phyloP scores from a whole-genome alignment of 2,113 vertebrate species.

The Cricetomys ansorgei region DNA sequence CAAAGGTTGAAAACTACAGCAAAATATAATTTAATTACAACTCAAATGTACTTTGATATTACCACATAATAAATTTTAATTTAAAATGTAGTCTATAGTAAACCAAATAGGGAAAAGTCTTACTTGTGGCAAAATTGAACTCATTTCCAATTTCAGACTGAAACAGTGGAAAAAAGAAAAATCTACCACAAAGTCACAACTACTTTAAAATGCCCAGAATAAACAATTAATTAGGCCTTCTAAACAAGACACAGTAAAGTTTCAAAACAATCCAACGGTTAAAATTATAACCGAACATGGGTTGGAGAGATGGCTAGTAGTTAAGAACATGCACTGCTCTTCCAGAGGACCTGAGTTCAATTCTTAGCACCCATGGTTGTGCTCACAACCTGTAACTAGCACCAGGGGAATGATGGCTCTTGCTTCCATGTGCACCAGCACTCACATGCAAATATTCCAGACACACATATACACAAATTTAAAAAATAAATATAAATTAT shows the following conservation, averaged over 20 bases:
- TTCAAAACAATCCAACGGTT: slow-evolving; percentile 35
- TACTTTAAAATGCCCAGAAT: slow-evolving; percentile 3
- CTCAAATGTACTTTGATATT: slow-evolving; percentile 14
- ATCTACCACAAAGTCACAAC: background rate
- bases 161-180: background rate
- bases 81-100: background rate
- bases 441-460: background rate
- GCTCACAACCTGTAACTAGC: background rate
- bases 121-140: slow-evolving; percentile 18
- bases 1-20: slow-evolving; percentile 31
- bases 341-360: background rate
- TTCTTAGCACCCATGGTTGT: background rate
- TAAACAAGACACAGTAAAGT: background rate
- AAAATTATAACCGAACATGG: background rate
- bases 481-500: background rate
- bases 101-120: background rate
- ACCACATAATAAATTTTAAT: slow-evolving; percentile 36
- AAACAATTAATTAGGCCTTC: background rate
- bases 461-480: background rate
- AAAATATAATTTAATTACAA: slow-evolving; percentile 49
- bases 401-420: background rate
- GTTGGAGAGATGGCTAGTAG: background rate
- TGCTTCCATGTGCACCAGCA: background rate
- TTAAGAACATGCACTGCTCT: background rate
- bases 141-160: slow-evolving; percentile 36